Evolutionary conservation across 2,113 vertebrate genomes (phyloP).

Genomic region (Scolopax mira): DNA sequence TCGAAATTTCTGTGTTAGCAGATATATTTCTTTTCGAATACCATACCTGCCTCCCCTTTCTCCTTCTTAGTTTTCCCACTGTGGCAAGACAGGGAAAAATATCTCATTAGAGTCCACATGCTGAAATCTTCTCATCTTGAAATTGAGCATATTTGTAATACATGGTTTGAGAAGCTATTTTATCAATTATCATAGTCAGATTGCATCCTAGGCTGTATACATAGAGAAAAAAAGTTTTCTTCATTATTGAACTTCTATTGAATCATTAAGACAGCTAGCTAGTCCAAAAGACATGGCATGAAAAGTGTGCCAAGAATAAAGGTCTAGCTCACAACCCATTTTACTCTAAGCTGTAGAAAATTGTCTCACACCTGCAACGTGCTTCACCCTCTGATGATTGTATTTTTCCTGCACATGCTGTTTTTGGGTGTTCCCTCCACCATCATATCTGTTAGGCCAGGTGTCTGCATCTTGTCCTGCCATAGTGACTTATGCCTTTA

Average conservation of each 20-base stretch:
- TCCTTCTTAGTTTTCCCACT: neutral
- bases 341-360: neutral
- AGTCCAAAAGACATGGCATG: neutral
- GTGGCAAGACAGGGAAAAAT: neutral
- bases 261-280: neutral
- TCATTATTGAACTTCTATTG: neutral
- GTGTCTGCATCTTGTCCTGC: neutral
- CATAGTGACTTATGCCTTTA: constrained; percentile 29
- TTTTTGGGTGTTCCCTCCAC: neutral
- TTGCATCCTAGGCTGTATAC: neutral
- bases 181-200: neutral
- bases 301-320: neutral
- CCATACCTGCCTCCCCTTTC: neutral
- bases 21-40: neutral
- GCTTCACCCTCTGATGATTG: neutral
- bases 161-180: neutral
- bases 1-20: neutral
- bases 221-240: neutral
- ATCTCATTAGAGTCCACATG: neutral
- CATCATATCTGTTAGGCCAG: neutral
- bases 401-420: neutral
- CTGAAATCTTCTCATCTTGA: neutral
- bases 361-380: neutral
- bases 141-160: neutral
- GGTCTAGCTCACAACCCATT: neutral